Evolutionary conservation across 2,113 vertebrate species (phyloP), one percentile per base, ranked within the genome.

Genomic region (Murina feae): DNA sequence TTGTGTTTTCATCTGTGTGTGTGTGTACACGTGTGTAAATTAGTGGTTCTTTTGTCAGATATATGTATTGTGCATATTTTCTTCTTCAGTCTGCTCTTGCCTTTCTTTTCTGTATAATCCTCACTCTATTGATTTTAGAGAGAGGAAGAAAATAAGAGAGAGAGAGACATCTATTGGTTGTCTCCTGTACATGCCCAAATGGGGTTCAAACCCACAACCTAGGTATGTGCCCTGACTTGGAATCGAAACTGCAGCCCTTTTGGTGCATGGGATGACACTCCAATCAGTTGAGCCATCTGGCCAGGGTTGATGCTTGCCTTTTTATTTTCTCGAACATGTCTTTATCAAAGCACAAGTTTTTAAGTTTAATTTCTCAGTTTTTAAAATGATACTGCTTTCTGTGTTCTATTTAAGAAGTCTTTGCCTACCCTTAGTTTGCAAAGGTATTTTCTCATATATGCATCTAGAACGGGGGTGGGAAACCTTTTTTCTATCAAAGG

Each of bases 361-460:
- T n/a, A 65, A 92, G 44, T 72, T 55, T 93, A 51, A 82, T 86
- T 92, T 90, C 12, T 71, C 14, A 55, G 1, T 49, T 60, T 89
- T 76, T 68, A 23, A 86, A 91, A 35, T 79, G 30, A 9, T 44
- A 44, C 49, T 89, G 25, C 11, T 90, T 25, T 13, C 14, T 90
- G 18, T 17, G 9, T 83, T 90, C 6, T 90, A 17, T 30, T 85
- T 90, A 83, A 78, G 81, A 66, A 87, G 93, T 93, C 32, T 76
- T 94, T 95, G 63, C 7, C 83, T 23, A 9, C 9, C 0, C 28
- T 72, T 51, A 86, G 4, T 87, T 83, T 83, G 25, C 16, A 39
- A 86, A 90, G 37, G 21, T 83, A 75, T 89, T 94, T 91, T 89
- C 66, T 85, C n/a, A 51, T 72, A 21, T 75, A 86, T 93, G 86